Conservation (phyloP, 2,797 vertebrate genomes). For the Uromys caudimaculatus region DNA sequence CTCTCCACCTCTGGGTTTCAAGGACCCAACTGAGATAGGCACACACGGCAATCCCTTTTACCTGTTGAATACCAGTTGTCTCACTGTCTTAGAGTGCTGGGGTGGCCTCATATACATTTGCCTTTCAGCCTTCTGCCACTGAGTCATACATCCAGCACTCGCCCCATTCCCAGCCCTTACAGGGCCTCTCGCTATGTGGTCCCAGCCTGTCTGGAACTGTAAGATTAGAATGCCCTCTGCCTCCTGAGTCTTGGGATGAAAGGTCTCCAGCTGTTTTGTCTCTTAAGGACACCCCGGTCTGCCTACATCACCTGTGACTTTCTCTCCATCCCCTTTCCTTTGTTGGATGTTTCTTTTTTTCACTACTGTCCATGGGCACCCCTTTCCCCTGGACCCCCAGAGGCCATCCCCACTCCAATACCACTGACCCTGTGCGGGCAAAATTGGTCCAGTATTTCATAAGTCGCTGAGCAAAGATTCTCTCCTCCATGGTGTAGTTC, state of each 20-base stretch:
- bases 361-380: background rate
- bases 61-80: background rate
- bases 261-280: background rate
- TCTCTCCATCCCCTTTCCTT: background rate
- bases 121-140: background rate
- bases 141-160: background rate
- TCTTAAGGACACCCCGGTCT: background rate
- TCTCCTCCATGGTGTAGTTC: conserved; percentile 94
- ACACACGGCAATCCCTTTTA: background rate
- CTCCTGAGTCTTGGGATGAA: background rate
- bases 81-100: background rate
- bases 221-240: background rate
- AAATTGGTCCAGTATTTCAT: conserved; percentile 98
- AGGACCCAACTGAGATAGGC: background rate
- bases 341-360: background rate
- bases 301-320: background rate
- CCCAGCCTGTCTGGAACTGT: too few species aligned
- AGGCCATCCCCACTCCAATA: conserved; percentile 9
- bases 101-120: background rate
- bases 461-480: conserved; percentile 92
- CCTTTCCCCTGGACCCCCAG: background rate
- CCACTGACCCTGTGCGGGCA: conserved; percentile 92
- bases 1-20: background rate
- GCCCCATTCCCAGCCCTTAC: too few species aligned
- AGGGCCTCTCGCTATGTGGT: background rate